These are phyloP conservation scores for Eupithecia exiguata DNA, from an alignment of 2,888 invertebrate genomes.

Conservation along the genomic window DNA sequence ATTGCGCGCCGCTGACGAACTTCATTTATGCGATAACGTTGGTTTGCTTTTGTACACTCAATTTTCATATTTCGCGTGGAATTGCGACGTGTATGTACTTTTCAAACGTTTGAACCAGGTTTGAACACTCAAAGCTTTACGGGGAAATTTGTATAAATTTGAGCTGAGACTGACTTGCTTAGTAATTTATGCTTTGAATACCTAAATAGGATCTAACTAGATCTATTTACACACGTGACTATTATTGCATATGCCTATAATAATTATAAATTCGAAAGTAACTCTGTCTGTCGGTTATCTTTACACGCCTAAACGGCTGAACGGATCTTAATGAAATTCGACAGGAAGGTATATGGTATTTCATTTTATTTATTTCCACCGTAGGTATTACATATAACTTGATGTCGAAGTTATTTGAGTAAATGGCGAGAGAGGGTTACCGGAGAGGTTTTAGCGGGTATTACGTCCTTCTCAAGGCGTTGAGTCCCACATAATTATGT, in stretches of 20 bases:
- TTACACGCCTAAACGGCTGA: too few relatives aligned
- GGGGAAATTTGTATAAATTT: slow-evolving; percentile 13
- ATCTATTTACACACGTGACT: neutral
- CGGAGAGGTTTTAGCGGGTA: too few relatives aligned
- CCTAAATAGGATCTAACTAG: neutral
- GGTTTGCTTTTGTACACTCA: slow-evolving; percentile 52
- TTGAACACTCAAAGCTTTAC: slow-evolving; percentile 18
- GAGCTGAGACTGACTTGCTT: neutral
- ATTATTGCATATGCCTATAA: neutral
- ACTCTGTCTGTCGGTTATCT: too few relatives aligned
- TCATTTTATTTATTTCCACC: too few relatives aligned
- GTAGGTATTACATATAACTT: too few relatives aligned
- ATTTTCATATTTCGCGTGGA: slow-evolving; percentile 49
- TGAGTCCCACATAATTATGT: too few relatives aligned
- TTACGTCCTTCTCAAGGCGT: too few relatives aligned
- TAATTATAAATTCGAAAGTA: too few relatives aligned
- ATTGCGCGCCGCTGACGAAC: slow-evolving; percentile 55
- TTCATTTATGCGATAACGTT: slow-evolving; percentile 55
- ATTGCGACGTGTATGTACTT: slow-evolving; percentile 32
- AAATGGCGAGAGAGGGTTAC: too few relatives aligned
- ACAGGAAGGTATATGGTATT: too few relatives aligned
- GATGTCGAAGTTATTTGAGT: too few relatives aligned
- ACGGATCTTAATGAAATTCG: too few relatives aligned
- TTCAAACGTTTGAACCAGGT: slow-evolving; percentile 24
- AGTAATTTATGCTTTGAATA: neutral